Conservation (phyloP, 2,797 vertebrate species). For the Poeciliopsis infans region DNA sequence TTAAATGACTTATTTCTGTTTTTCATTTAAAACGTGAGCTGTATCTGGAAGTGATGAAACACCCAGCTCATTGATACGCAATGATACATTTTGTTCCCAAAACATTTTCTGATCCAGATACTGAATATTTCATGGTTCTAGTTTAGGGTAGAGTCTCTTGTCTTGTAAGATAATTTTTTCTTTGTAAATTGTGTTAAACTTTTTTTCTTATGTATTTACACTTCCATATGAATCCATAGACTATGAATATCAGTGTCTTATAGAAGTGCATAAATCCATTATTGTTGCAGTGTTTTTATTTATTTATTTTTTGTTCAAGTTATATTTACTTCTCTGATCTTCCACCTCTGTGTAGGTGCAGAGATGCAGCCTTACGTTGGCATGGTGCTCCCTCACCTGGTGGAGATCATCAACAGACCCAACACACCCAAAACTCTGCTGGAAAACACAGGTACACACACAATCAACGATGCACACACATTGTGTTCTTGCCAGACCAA, state of each 20-base stretch:
- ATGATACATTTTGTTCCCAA: slow-evolving; percentile 74
- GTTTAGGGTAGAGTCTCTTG: too few species aligned
- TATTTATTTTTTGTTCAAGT: not conserved
- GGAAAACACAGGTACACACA: slow-evolving; percentile 89
- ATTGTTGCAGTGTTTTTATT: not conserved
- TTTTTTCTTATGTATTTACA: not conserved
- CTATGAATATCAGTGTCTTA: too few species aligned
- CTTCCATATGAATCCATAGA: too few species aligned
- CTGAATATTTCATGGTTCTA: too few species aligned
- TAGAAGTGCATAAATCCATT: too few species aligned
- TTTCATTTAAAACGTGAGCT: not conserved
- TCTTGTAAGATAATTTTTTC: not conserved
- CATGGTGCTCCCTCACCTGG: slow-evolving; percentile 90
- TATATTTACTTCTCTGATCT: not conserved
- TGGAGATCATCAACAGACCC: slow-evolving; percentile 95
- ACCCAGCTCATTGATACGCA: slow-evolving; percentile 72
- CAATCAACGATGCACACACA: too few species aligned
- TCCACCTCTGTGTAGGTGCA: slow-evolving; percentile 75
- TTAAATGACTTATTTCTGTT: not conserved
- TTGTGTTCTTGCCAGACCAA: not conserved
- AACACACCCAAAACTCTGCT: slow-evolving; percentile 95
- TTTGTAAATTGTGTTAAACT: not conserved
- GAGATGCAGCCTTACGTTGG: slow-evolving; percentile 96
- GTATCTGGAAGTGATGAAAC: slow-evolving; percentile 71
- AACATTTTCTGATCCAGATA: slow-evolving; percentile 71